Evolutionary conservation across 2,113 vertebrate genomes (phyloP), one percentile per base, ranked within the genome.

Genomic region (Anoplopoma fimbria): DNA sequence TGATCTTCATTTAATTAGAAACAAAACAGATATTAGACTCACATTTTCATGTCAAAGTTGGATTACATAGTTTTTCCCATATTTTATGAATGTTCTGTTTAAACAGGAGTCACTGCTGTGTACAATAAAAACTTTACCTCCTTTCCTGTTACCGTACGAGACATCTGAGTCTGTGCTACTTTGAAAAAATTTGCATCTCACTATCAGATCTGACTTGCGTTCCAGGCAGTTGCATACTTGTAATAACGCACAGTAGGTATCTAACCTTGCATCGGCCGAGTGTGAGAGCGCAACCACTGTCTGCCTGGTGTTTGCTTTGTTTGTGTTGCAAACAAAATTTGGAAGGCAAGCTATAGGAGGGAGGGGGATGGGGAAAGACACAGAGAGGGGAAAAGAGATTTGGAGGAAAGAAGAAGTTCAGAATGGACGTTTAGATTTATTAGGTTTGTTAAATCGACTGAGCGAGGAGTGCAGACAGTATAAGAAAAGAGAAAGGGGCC

Each of bases 1-100:
- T 64, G 19, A 53, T 33, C n/a, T 12, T 55, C n/a, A 60, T 84
- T 84, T 31, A 63, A 68, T 72, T 81, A 67, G 64, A 34, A 78
- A 47, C 53, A 65, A 80, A 71, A 70, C n/a, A 58, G n/a, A 51
- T 9, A 65, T 4, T 31, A 29, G 62, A 55, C 21, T 79, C 29
- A 47, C 13, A 33, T 21, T 40, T 8, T 61, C 27, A 12, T 73
- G 21, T 70, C 29, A 71, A 78, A 36, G 19, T 60, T 67, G 9
- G 64, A 78, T 13, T 7, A 25, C 19, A 49, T 51, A n/a, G 31
- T 45, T 68, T 47, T 45, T 10, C 15, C 21, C 42, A 19, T n/a
- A 74, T 33, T 68, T 69, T 45, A 9, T 31, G 19, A 67, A 19
- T 65, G 27, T 55, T 47, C 2, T 25, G 31, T 36, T 15, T 27